phyloP scores from a whole-genome alignment of 2,888 invertebrate genomes.

The Perithous albicinctus region DNA sequence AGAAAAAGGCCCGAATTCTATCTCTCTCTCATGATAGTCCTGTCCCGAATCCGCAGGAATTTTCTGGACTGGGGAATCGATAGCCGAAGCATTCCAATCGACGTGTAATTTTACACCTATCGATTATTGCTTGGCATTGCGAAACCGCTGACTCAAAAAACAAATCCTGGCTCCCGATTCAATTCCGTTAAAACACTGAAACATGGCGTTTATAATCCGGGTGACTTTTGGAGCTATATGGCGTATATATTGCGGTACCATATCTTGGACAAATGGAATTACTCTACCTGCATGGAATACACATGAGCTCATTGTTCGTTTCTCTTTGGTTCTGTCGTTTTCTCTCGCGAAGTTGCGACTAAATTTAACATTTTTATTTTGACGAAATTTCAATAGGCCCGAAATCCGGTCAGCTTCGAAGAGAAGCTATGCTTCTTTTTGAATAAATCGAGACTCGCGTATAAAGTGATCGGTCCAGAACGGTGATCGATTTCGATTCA shows the following conservation, averaged over 20 bases:
- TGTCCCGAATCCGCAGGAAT: conserved; percentile 47
- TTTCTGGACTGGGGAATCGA: conserved; percentile 70
- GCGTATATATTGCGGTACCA: neutral
- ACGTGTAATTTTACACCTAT: neutral
- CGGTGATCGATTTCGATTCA: conserved; percentile 27
- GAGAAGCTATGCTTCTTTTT: neutral
- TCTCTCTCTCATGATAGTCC: neutral
- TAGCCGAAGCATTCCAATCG: conserved; percentile 72
- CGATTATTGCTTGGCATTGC: neutral
- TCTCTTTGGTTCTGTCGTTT: conserved; percentile 6
- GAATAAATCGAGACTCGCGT: neutral
- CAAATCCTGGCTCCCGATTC: conserved; percentile 29
- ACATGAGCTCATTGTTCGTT: neutral
- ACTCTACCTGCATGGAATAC: conserved; percentile 7
- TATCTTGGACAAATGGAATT: conserved; percentile 39
- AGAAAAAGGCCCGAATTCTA: conserved; percentile 1
- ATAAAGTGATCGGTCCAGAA: neutral
- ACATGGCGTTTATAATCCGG: conserved; percentile 26
- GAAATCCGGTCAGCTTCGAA: neutral
- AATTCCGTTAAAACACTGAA: conserved; percentile 24
- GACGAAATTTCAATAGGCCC: neutral
- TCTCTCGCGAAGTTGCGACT: neutral
- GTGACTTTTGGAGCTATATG: neutral
- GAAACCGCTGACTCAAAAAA: conserved; percentile 24
- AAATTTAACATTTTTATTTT: conserved; percentile 11